Evolutionary conservation across 2,113 vertebrate species (phyloP), one percentile per base, ranked within the genome.

Genomic region (Limnothrissa miodon): DNA sequence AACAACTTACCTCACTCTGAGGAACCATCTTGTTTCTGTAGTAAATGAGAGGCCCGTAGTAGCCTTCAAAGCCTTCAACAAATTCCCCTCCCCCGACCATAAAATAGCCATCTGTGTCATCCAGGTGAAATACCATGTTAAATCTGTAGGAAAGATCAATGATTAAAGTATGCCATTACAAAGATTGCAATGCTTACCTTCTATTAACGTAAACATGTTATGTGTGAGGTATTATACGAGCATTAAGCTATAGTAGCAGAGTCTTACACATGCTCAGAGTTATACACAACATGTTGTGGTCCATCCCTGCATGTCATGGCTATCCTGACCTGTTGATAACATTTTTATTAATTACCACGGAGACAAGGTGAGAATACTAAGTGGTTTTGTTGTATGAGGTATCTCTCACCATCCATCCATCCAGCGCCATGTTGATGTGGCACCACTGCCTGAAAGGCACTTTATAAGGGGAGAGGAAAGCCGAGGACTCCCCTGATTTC

Each of bases 101-200:
- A 91, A 95, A 95, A 82, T 91, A 93, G 15, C 95, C 95, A 0
- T 92, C 89, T 0, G 94, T 93, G 90, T 96, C 95, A 85, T 94
- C 93, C 83, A 96, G 11, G 29, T 79, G 21, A 7, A 92, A 2
- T 0, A 39, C 0, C 1, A 90, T 78, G 0, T 15, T 25, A 46
- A 93, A 90, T 80, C 95, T 95, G 88, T 15, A 39, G 79, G 80
- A 89, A 80, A 87, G 36, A 87, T 44, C 45, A 29, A 74, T 74
- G n/a, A n/a, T n/a, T n/a, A n/a, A n/a, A n/a, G n/a, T n/a, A n/a
- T n/a, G n/a, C n/a, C n/a, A n/a, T n/a, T n/a, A n/a, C n/a, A n/a
- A n/a, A n/a, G n/a, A n/a, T n/a, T n/a, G n/a, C n/a, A 74, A 74
- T 17, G 29, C 11, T 0, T 36, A 11, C 29, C 13, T 13, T 74